phyloP scores from a whole-genome alignment of 2,797 vertebrate genomes.

The Clarias pachynema region DNA sequence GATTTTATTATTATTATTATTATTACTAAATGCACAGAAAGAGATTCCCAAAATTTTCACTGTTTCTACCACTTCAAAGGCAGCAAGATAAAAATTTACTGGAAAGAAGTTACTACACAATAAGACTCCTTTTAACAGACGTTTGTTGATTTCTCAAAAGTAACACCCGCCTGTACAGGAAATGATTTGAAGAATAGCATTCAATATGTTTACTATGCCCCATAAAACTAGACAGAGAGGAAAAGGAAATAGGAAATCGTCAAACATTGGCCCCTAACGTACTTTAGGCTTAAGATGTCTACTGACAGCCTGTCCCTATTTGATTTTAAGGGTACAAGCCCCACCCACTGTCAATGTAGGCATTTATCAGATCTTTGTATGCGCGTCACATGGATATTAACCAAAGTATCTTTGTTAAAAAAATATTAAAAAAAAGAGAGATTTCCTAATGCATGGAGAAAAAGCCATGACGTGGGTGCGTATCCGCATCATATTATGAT shows the following conservation, averaged over 20 bases:
- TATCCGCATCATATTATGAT: constrained; percentile 21
- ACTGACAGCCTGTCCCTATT: too few species aligned
- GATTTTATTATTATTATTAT: neutral
- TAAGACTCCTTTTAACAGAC: neutral
- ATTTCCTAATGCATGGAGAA: constrained; percentile 17
- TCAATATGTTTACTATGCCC: constrained; percentile 5
- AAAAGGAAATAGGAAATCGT: neutral
- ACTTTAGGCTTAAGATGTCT: neutral
- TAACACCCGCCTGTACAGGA: constrained; percentile 40
- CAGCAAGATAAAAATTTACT: neutral
- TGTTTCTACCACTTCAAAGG: neutral
- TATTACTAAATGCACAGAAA: neutral
- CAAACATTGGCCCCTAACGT: neutral
- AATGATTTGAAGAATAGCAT: constrained; percentile 19
- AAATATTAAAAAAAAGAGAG: too few species aligned
- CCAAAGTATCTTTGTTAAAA: neutral
- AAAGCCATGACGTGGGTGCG: constrained; percentile 14
- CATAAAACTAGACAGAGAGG: neutral
- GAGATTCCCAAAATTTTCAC: neutral
- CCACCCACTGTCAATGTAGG: neutral
- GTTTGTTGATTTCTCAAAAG: constrained; percentile 29
- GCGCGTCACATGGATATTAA: neutral
- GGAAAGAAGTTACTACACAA: neutral
- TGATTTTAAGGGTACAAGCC: neutral
- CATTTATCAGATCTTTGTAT: constrained; percentile 1